Base-by-base conservation (phyloP, 2,888 invertebrate genomes). In the Pimpla rufipes region DNA sequence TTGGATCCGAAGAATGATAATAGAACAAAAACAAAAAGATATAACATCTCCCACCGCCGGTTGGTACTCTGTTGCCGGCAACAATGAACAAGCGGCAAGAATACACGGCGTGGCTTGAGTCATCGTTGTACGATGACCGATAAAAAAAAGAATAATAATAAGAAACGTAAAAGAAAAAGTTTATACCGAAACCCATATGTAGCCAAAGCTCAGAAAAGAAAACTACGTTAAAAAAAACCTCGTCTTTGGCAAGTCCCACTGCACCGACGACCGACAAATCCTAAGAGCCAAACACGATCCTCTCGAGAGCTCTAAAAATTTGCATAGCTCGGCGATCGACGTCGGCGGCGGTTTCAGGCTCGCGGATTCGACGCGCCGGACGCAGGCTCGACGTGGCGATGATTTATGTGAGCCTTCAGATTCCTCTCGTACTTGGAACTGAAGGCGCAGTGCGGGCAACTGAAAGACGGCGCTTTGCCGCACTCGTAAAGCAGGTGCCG, bases 401-500 rank as follows among this genome's bases (percentile, higher is more conserved):
- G 93, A 84, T 93, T 93, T 64, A 93, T 93, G 82, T 94, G 94
- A 40, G 93, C 93, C 79, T 93, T 93, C 6, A 94, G 88, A 78
- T 93, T 93, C 70, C 93, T 91, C 88, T 94, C 94, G 88, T 94
- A 93, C 70, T 93, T 94, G 37, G 93, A 93, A 73, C 92, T 93
- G 83, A 93, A 94, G 10, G 91, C 88, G 88, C 94, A 94, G 85
- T 91, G 93, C 50, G 93, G 91, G 79, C 94, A 94, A 59, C 90
- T 92, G 86, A 94, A 94, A 1, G 93, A 92, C 2, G 94, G 93
- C 2, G 93, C 93, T 82, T 93, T 93, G 35, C 94, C 94, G 86
- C 94, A 94, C 85, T 94, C 94, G 88, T 93, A 94, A 0, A 92
- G 93, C 90, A 94, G 92, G 86, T 95, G 95, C 13, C 95, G 93